A percentile compares a stretch with the other conserved stretches of the same genome.
These are phyloP conservation scores for Trissonchulus latispiculum DNA, from an alignment of 2,888 invertebrate species.

Conservation along the genomic window DNA sequence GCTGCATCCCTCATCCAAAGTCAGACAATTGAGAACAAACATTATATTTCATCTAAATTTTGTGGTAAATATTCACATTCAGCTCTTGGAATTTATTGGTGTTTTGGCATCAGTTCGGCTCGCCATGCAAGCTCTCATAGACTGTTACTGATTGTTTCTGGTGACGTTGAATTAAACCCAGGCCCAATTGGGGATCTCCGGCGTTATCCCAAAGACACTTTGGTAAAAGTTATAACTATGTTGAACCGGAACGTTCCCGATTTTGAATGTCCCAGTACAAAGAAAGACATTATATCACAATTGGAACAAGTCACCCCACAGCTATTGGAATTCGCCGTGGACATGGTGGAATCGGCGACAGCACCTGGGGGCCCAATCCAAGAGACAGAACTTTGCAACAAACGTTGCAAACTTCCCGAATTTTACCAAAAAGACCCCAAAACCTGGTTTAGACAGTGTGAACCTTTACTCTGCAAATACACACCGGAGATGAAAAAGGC, in stretches of 20 bases:
- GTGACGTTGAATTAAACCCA: constrained; percentile 8
- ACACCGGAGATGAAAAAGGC: background rate
- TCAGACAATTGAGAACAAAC: too few relatives aligned
- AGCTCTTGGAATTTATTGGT: too few relatives aligned
- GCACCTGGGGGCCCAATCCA: too few relatives aligned
- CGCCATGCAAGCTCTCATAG: too few relatives aligned
- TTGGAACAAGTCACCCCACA: background rate
- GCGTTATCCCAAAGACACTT: background rate
- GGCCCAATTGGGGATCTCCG: constrained; percentile 2
- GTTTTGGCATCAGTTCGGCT: too few relatives aligned
- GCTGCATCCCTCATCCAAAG: too few relatives aligned
- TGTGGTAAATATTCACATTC: too few relatives aligned
- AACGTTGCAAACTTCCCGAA: background rate
- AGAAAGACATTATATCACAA: background rate
- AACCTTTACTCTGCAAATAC: background rate
- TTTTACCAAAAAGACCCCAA: background rate
- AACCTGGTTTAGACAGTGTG: constrained; percentile 3
- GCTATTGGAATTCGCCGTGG: background rate
- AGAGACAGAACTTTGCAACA: too few relatives aligned
- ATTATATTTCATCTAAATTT: too few relatives aligned
- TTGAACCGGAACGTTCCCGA: constrained; percentile 1
- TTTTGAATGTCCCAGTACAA: background rate
- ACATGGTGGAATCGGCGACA: too few relatives aligned
- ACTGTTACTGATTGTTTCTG: background rate
- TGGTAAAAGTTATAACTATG: background rate